Base-by-base conservation (phyloP, 2,113 vertebrate species). In the Maccullochella peelii region DNA sequence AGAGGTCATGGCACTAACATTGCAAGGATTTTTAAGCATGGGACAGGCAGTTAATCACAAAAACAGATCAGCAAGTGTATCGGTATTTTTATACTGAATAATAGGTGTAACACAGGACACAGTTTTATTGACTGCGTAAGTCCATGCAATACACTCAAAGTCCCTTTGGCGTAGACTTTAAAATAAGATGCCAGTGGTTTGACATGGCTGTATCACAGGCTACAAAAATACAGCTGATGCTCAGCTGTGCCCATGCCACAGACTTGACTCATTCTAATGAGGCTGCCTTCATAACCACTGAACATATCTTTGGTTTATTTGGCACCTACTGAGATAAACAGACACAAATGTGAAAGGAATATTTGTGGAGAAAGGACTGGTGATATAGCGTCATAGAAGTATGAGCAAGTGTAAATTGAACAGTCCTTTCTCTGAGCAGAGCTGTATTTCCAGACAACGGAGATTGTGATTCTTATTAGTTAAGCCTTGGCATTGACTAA, bases 131-230 rank as follows among this genome's bases (percentile, higher is more conserved):
- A 73, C 72, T 61, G 8, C 2, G 1, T 25, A 47, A 80, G 52
- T 63, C 58, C 30, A 49, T 21, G 33, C 55, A 70, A 66, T 30
- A 44, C 18, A 36, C 38, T 83, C 18, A 36, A 33, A 65, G 11
- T 49, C 61, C 33, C 57, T 33, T 62, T 65, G 67, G 82, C 27
- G 6, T 8, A 33, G 74, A 65, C 71, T 65, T 80, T 36, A 66
- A 81, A 82, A 77, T 61, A 57, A 86, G 77, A 77, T 81, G 77
- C 79, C 73, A 74, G 85, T 80, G 84, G 83, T 87, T 90, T 91
- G 83, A 88, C 85, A 79, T 84, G 74, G 66, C 77, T 57, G 27
- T 75, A 81, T 82, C 86, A 85, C 79, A 84, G 87, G 78, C 75
- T 83, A 25, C 62, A 73, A 74, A 79, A 84, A 86, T 44, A 71